Evolutionary conservation across 2,888 invertebrate genomes (phyloP).

Genomic region (Trichogramma dendrolimi): DNA sequence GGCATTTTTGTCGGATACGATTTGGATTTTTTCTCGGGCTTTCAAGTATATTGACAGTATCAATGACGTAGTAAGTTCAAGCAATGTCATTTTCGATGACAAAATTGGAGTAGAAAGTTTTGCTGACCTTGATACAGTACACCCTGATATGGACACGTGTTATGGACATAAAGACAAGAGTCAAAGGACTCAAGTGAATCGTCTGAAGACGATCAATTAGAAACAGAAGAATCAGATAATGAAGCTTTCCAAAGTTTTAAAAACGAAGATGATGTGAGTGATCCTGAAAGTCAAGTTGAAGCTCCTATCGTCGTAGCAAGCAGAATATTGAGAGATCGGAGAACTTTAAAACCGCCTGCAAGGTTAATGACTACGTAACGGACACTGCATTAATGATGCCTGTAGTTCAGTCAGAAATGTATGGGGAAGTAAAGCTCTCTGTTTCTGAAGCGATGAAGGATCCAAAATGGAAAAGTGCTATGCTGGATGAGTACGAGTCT

Average conservation of each 20-base stretch:
- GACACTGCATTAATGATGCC: constrained; percentile 2
- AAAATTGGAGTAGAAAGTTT: constrained; percentile 16
- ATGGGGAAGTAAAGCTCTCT: constrained; percentile 30
- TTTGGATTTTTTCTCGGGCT: constrained; percentile 30
- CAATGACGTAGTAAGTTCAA: constrained; percentile 30
- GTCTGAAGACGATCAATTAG: constrained; percentile 20
- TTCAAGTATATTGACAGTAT: constrained; percentile 26
- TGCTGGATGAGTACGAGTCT: constrained; percentile 30
- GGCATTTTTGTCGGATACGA: constrained; percentile 35
- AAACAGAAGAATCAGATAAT: neutral
- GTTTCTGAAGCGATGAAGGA: constrained; percentile 34
- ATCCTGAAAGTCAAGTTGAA: neutral
- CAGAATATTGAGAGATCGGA: constrained; percentile 26
- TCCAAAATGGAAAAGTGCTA: constrained; percentile 34
- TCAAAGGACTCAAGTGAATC: neutral
- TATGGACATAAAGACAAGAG: neutral
- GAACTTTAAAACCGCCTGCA: constrained; percentile 23
- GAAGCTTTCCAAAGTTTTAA: constrained; percentile 3
- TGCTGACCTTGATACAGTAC: neutral
- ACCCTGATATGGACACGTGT: neutral
- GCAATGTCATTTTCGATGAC: constrained; percentile 30
- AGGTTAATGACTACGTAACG: constrained; percentile 25
- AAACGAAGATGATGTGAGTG: neutral
- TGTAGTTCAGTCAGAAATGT: constrained; percentile 24
- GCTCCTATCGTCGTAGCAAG: neutral